phyloP scores from a whole-genome alignment of 2,888 invertebrate genomes.

The Orthosia gracilis region DNA sequence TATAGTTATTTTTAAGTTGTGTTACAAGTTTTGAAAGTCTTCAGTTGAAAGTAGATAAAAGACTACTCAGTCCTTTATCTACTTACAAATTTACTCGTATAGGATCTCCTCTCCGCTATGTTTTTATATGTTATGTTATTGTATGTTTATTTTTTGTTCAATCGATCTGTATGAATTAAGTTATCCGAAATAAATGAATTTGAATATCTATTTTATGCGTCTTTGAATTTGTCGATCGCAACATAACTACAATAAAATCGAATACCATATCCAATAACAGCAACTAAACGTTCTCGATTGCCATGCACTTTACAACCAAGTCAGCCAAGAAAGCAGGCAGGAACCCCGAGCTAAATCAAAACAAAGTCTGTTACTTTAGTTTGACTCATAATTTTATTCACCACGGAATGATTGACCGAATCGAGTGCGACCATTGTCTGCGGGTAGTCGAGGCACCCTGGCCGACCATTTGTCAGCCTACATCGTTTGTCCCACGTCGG shows the following conservation, averaged over 20 bases:
- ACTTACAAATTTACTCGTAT: too few relatives aligned
- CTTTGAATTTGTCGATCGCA: too few relatives aligned
- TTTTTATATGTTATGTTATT: too few relatives aligned
- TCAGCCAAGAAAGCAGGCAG: conserved; percentile 21
- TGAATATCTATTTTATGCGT: too few relatives aligned
- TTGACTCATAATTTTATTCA: conserved; percentile 67
- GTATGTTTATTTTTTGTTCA: too few relatives aligned
- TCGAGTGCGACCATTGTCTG: conserved; percentile 70
- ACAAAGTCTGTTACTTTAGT: conserved; percentile 45
- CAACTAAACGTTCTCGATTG: conserved; percentile 3
- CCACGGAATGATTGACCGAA: conserved; percentile 67
- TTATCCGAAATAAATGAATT: too few relatives aligned
- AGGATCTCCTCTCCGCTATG: too few relatives aligned
- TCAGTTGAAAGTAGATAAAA: too few relatives aligned
- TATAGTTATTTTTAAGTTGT: too few relatives aligned
- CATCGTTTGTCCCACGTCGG: conserved; percentile 72
- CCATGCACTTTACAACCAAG: not conserved
- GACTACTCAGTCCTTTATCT: too few relatives aligned
- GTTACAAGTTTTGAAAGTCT: too few relatives aligned
- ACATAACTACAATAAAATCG: not conserved
- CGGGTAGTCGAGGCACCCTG: conserved; percentile 70
- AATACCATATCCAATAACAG: not conserved
- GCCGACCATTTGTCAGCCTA: conserved; percentile 70
- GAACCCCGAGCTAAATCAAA: conserved; percentile 41
- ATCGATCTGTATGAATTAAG: too few relatives aligned